phyloP scores from a whole-genome alignment of 2,797 vertebrate genomes.

The Arctocebus calabarensis region DNA sequence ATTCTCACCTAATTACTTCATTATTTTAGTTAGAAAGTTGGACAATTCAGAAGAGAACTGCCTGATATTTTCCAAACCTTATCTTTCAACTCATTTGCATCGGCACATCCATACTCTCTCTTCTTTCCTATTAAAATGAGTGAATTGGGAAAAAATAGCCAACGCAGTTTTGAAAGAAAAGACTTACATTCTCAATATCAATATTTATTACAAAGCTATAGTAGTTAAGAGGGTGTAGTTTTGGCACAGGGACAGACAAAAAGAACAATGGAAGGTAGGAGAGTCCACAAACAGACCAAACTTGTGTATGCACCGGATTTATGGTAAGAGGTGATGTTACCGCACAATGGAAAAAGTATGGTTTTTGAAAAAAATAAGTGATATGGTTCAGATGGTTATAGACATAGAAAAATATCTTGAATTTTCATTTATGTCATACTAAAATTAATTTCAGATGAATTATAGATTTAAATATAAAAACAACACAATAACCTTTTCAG shows the following conservation, averaged over 20 bases:
- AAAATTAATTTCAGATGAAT: constrained; percentile 39
- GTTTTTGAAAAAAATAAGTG: constrained; percentile 8
- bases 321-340: background rate
- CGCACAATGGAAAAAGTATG: background rate
- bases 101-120: background rate
- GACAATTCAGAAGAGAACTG: background rate
- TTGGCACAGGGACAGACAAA: background rate
- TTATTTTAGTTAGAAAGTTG: background rate
- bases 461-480: background rate
- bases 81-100: background rate
- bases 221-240: background rate
- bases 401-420: background rate
- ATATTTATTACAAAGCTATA: background rate
- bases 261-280: background rate
- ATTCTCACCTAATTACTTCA: background rate
- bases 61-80: background rate
- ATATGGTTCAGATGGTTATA: background rate
- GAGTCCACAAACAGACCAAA: background rate
- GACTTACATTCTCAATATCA: background rate
- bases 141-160: background rate
- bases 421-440: background rate
- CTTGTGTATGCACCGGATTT: background rate
- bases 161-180: background rate
- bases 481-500: background rate
- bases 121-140: background rate